Evolutionary conservation across 64 coral and sea anemone genomes (phyloP), one percentile per base, ranked within the genome.

Genomic region (Anthopleura sola): DNA sequence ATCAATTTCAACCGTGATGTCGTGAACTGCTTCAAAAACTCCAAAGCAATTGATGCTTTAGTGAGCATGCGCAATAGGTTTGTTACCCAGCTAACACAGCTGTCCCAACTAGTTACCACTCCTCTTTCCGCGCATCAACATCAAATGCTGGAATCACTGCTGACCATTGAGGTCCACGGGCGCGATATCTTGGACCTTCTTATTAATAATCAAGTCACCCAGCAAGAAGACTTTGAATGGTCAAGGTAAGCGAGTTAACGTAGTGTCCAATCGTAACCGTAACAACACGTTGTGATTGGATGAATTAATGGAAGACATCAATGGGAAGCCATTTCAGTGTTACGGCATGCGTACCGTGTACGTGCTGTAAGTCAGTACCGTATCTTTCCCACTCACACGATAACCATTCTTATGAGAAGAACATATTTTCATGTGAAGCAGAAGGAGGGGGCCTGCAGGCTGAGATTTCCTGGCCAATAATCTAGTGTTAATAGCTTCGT

Each of bases 141-240:
- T 56, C 84, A 92, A 68, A 92, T 86, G 0, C 69, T 99, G 24
- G 97, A 95, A 85, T 88, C 93, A 12, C 64, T 99, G 84, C 90
- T 99, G 37, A 99, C 97, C 37, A 86, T 94, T 36, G 75, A 92
- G 19, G 97, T 99, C 49, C 97, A 99, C 66, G 93, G 85, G 38
- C 90, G 97, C 32, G 93, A 99, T 81, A 87, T 95, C 10, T 85
- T 99, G 75, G 93, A 95, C 31, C 75, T 86, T 0, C 86, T 99
- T 36, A 88, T 99, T n/a, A 49, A 85, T 12, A 92, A 94, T 31
- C 87, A 99, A 32, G 84, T 99, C 19, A 82, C 85, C 19, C 81
- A 88, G 68, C 79, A 86, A 84, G 97, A 95, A 7, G 97, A 99
- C 83, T 99, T 99, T 75, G 84, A 97, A 21, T 97, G 95, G 95